Conservation (phyloP, 2,797 vertebrate species). For the Hyperoplus lanceolatus region DNA sequence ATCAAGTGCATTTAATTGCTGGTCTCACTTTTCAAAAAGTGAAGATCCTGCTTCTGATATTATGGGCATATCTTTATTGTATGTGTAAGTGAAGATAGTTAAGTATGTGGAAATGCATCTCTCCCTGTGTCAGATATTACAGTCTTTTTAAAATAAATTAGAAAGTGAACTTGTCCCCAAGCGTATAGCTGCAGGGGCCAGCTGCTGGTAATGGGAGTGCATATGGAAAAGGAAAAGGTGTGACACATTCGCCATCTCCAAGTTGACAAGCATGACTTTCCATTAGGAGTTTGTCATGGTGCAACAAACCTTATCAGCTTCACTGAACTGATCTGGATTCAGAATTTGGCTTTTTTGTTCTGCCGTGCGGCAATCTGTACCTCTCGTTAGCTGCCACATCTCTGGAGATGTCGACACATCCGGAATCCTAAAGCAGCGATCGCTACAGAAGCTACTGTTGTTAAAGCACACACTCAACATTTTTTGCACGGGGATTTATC, state of each 20-base stretch:
- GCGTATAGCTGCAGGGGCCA: background rate
- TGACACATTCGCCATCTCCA: constrained; percentile 59
- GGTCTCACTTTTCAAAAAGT: background rate
- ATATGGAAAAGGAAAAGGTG: constrained; percentile 62
- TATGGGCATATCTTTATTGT: constrained; percentile 7
- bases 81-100: background rate
- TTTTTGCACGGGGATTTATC: background rate
- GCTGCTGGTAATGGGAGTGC: constrained; percentile 48
- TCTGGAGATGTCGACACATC: constrained; percentile 50
- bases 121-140: background rate
- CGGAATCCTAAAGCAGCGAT: constrained; percentile 46
- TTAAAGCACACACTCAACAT: constrained; percentile 1
- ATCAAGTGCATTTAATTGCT: constrained; percentile 21
- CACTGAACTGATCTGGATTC: constrained; percentile 62
- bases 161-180: constrained; percentile 17
- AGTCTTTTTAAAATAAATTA: constrained; percentile 19
- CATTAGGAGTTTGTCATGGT: constrained; percentile 67
- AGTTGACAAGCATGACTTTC: constrained; percentile 64
- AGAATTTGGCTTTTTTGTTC: constrained; percentile 55
- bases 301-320: constrained; percentile 69
- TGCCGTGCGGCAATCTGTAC: constrained; percentile 54
- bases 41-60: constrained; percentile 14
- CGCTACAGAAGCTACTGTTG: constrained; percentile 3
- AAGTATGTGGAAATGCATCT: constrained; percentile 4
- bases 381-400: constrained; percentile 58